These are phyloP conservation scores for Tarsius wallacei DNA, from an alignment of 2,797 vertebrate species.

Conservation along the genomic window DNA sequence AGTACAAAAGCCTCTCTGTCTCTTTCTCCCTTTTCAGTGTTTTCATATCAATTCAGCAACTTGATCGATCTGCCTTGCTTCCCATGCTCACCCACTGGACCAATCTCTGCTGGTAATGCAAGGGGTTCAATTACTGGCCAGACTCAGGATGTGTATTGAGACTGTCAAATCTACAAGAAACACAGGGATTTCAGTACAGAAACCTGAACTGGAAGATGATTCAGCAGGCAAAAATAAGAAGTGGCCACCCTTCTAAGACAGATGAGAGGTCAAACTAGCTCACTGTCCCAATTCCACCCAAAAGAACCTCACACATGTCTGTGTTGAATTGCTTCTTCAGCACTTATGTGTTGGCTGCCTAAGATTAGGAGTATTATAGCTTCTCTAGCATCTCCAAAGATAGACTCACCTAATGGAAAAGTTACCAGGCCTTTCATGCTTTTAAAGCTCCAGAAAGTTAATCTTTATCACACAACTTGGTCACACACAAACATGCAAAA, in stretches of 20 bases:
- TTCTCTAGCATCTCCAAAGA: not conserved
- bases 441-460: not conserved
- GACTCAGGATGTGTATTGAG: not conserved
- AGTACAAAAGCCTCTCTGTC: not conserved
- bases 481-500: not conserved
- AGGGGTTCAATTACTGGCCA: not conserved
- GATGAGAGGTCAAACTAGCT: not conserved
- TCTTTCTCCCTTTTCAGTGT: not conserved
- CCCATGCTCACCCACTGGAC: not conserved
- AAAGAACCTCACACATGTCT: not conserved
- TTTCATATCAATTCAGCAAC: not conserved
- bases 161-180: not conserved
- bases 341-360: not conserved
- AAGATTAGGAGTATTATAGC: not conserved
- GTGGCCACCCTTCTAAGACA: not conserved
- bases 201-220: not conserved
- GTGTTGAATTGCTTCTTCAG: not conserved
- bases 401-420: not conserved
- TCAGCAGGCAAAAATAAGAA: not conserved
- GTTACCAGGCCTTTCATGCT: too few species aligned
- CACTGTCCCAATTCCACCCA: not conserved
- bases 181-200: not conserved
- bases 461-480: not conserved
- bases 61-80: not conserved
- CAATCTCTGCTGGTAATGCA: not conserved